A percentile compares a stretch with the other conserved stretches of the same genome.
phyloP scores from a whole-genome alignment of 1,140 invertebrate genomes.

The Macrobrachium rosenbergii region DNA sequence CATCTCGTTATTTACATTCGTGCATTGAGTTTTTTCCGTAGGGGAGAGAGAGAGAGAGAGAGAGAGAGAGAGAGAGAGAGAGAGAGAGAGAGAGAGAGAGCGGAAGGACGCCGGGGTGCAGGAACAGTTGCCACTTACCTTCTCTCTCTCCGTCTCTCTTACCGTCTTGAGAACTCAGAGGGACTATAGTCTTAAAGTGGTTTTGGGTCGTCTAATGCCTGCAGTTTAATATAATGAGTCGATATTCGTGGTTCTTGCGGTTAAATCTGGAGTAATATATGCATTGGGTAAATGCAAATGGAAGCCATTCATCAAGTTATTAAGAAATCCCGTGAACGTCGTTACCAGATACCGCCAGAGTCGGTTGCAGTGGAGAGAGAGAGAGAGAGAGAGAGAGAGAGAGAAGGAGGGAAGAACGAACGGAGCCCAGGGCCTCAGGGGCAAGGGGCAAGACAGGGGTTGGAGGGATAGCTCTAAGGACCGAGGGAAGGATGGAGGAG shows the following conservation, averaged over 20 bases:
- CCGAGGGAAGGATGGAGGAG: constrained; percentile 8
- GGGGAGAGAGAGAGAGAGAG: constrained; percentile 24
- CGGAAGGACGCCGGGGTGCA: constrained; percentile 11
- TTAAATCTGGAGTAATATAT: too few relatives aligned
- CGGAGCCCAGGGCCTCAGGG: background rate
- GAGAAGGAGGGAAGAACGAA: constrained; percentile 25
- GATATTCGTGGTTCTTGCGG: too few relatives aligned
- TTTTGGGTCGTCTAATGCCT: background rate
- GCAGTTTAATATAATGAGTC: too few relatives aligned
- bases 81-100: constrained; percentile 27
- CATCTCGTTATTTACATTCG: constrained; percentile 52
- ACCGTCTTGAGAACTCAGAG: background rate
- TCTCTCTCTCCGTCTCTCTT: background rate
- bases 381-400: constrained; percentile 33
- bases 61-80: constrained; percentile 23
- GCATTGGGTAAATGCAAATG: too few relatives aligned
- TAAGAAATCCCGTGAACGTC: too few relatives aligned
- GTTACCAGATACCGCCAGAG: constrained; percentile 40
- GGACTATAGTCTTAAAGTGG: background rate
- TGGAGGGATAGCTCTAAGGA: background rate
- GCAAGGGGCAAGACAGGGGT: too few relatives aligned
- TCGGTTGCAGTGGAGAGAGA: background rate
- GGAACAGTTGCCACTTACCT: constrained; percentile 41
- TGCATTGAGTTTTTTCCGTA: constrained; percentile 55
- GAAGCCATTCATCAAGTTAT: too few relatives aligned